Base-by-base conservation (phyloP, 2,113 vertebrate species). In the Bucco capensis region DNA sequence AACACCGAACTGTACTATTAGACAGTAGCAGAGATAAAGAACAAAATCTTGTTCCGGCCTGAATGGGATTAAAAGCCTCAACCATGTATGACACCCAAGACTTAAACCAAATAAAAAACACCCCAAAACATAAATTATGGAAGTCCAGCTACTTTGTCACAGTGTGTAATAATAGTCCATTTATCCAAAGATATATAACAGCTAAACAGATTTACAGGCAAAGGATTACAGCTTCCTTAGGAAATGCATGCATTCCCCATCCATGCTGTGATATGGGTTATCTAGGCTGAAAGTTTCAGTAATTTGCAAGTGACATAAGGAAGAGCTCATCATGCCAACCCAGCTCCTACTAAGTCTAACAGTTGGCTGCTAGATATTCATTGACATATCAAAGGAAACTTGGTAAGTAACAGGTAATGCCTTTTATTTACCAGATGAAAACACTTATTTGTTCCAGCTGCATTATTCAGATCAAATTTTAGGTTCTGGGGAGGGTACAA, bases 71-170 rank as follows among this genome's bases (percentile, higher is more conserved):
- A 65, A 87, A 83, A 79, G 13, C 15, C 6, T 61, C 30, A 70
- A 16, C 9, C 28, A 3, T 49, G 10, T 49, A 53, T 6, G 30
- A 62, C n/a, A n/a, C 19, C 10, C 50, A 50, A 56, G 14, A 54
- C 35, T 72, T 74, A 71, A 71, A 67, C 6, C 1, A 3, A 67
- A 14, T 3, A 67, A 35, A 14, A 28, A 21, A 30, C 4, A 1
- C 0, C 1, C 3, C 3, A 6, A 28, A 12, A 51, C 1, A 62
- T 49, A 67, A 76, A 38, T 8, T 4, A 11, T 7, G 16, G 16
- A 38, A 71, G 9, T 28, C 5, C 5, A 54, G 1, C 17, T 62
- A 19, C 2, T 70, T 56, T 61, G 8, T 62, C 18, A 42, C 5
- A 46, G 3, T 19, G 6, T 30, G 38, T 4, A 58, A 44, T 62